Conservation (phyloP, 2,113 vertebrate species). For the Lepus timidus region DNA sequence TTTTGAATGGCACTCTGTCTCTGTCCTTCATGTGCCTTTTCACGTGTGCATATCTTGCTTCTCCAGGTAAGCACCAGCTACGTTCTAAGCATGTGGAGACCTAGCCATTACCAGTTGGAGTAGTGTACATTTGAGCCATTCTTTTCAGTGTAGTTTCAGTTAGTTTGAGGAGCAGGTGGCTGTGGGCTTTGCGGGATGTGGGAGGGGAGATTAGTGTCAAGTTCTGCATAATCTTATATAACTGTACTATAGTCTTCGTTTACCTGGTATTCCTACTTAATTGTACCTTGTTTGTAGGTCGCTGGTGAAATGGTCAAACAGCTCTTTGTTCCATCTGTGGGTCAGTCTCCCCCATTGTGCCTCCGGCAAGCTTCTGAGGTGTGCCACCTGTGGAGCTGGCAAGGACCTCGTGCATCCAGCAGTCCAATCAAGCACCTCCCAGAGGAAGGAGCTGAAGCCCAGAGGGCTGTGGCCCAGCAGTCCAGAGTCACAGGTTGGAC, state of each 20-base stretch:
- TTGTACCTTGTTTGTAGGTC: background rate
- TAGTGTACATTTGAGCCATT: background rate
- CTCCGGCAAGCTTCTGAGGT: background rate
- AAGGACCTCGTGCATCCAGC: background rate
- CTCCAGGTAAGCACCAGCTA: background rate
- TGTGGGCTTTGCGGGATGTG: background rate
- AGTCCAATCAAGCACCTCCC: background rate
- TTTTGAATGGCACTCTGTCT: background rate
- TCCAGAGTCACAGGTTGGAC: background rate
- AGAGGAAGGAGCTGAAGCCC: background rate
- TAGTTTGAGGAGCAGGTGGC: constrained; percentile 34
- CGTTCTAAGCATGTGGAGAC: background rate
- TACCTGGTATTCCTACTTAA: constrained; percentile 52
- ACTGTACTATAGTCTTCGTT: constrained; percentile 26
- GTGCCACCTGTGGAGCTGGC: background rate
- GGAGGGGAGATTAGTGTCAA: constrained; percentile 29
- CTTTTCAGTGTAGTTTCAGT: background rate
- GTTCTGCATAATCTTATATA: constrained; percentile 62
- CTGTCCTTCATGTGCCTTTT: background rate
- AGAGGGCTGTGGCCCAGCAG: background rate
- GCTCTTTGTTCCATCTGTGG: background rate
- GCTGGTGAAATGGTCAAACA: background rate
- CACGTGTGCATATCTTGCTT: background rate
- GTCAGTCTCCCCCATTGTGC: background rate
- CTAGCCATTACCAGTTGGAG: background rate